phyloP scores from a whole-genome alignment of 1,140 invertebrate genomes.

The Sarcophaga bullata region DNA sequence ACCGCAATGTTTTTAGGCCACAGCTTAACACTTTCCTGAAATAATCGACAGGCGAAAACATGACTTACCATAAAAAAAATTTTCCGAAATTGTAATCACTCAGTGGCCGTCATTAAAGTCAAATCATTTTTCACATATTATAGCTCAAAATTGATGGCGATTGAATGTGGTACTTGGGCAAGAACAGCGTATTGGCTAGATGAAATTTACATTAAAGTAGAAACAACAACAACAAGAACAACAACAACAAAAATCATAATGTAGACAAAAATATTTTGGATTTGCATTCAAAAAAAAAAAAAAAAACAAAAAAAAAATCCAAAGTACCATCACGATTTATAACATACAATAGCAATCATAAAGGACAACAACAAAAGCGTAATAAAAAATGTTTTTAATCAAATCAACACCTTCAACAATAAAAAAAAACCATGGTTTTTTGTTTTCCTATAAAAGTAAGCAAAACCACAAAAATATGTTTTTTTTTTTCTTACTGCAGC shows the following conservation, averaged over 20 bases:
- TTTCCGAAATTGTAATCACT: constrained; percentile 20
- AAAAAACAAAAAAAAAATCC: constrained; percentile 14
- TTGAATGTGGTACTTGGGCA: not conserved
- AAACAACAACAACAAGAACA: not conserved
- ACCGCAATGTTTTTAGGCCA: constrained; percentile 7
- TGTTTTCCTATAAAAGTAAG: not conserved
- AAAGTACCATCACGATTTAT: constrained; percentile 44
- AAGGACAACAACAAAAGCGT: constrained; percentile 7
- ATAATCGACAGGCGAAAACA: not conserved
- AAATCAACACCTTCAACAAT: constrained; percentile 64
- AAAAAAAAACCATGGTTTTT: constrained; percentile 16
- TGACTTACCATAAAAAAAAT: not conserved
- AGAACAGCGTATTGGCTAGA: not conserved
- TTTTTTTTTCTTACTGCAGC: too few species aligned
- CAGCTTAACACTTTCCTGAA: not conserved
- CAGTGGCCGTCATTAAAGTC: constrained; percentile 65
- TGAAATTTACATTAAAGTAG: constrained; percentile 28
- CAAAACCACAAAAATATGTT: constrained; percentile 42
- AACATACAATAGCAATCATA: not conserved
- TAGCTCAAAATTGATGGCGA: not conserved
- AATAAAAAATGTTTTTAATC: constrained; percentile 58
- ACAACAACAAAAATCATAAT: not conserved
- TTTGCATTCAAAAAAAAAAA: constrained; percentile 18
- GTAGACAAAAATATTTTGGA: not conserved
- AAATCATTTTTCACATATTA: constrained; percentile 66